Percentiles rank a stretch among this genome's conserved stretches.
Evolutionary conservation across 2,888 invertebrate species (phyloP).

Genomic region (Platerodrilus igneus): DNA sequence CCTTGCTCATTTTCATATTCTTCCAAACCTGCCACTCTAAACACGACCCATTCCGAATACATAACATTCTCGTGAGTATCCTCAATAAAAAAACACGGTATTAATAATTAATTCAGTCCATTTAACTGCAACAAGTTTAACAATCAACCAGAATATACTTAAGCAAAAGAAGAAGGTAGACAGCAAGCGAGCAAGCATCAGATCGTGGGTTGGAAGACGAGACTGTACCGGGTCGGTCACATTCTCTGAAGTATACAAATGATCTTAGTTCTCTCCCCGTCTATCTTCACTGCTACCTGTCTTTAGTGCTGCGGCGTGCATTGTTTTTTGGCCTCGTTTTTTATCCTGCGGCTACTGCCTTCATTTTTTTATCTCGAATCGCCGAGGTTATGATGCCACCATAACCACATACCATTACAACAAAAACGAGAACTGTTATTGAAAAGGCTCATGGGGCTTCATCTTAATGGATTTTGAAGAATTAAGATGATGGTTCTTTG

Average conservation of each 20-base stretch:
- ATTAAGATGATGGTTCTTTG: too few relatives aligned
- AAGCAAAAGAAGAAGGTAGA: too few relatives aligned
- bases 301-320: constrained; percentile 46
- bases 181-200: too few relatives aligned
- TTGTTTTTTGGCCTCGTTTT: constrained; percentile 44
- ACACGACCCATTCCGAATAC: too few relatives aligned
- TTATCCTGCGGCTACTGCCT: constrained; percentile 40
- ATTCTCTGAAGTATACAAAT: constrained; percentile 51
- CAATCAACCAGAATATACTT: constrained; percentile 21
- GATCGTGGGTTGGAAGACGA: constrained; percentile 39
- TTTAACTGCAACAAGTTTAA: constrained; percentile 22
- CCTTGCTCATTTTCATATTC: too few relatives aligned
- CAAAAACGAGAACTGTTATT: constrained; percentile 23
- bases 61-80: too few relatives aligned
- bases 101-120: too few relatives aligned
- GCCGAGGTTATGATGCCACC: constrained; percentile 33
- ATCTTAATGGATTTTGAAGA: too few relatives aligned
- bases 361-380: constrained; percentile 41
- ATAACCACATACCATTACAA: constrained; percentile 32
- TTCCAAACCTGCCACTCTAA: too few relatives aligned
- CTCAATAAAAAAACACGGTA: too few relatives aligned
- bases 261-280: constrained; percentile 41
- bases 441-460: too few relatives aligned
- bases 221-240: constrained; percentile 49
- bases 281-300: constrained; percentile 45